Evolutionary conservation across 2,113 vertebrate species (phyloP).

Genomic region (Lagopus leucura): DNA sequence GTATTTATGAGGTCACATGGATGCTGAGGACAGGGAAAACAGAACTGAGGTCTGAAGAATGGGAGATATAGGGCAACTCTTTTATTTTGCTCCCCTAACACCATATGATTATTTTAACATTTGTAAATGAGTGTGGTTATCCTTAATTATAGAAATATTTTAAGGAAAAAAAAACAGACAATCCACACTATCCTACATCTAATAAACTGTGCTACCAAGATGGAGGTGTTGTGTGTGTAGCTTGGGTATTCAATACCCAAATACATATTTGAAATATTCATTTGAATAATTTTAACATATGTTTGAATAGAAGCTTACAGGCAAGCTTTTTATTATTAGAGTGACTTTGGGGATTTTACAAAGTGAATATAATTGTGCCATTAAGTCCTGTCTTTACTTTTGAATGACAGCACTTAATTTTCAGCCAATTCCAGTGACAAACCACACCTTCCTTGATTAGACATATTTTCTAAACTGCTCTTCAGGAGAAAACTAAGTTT

Average conservation of each 20-base stretch:
- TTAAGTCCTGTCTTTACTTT: not conserved
- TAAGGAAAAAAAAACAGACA: not conserved
- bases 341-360: not conserved
- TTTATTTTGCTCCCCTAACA: not conserved
- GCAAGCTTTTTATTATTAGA: not conserved
- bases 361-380: not conserved
- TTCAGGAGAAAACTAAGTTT: not conserved
- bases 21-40: not conserved
- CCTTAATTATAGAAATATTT: not conserved
- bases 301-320: not conserved
- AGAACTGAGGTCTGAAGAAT: not conserved
- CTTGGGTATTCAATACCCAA: not conserved
- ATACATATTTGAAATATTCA: not conserved
- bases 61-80: not conserved
- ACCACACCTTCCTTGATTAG: not conserved
- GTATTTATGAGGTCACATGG: not conserved
- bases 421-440: not conserved
- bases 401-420: not conserved
- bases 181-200: not conserved
- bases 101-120: not conserved
- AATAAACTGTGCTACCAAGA: not conserved
- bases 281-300: not conserved
- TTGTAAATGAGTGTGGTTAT: not conserved
- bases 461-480: not conserved
- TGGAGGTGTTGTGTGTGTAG: not conserved